Evolutionary conservation across 2,113 vertebrate genomes (phyloP).

Genomic region (Seriola quinqueradiata): DNA sequence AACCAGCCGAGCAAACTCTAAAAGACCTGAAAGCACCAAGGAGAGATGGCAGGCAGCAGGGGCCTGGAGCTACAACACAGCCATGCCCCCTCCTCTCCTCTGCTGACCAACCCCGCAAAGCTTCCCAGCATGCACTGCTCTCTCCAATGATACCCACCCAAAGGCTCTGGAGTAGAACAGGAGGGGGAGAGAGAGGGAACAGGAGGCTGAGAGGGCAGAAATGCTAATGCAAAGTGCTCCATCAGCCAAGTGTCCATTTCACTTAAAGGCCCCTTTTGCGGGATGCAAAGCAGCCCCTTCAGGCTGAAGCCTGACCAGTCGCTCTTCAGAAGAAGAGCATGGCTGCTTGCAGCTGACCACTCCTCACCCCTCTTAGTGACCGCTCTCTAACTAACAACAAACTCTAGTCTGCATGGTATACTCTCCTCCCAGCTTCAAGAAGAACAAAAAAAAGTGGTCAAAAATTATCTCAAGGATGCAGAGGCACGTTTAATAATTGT

Average conservation of each 20-base stretch:
- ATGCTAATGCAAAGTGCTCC: constrained; percentile 71
- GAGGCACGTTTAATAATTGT: constrained; percentile 26
- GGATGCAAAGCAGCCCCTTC: constrained; percentile 52
- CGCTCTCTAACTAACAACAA: constrained; percentile 36
- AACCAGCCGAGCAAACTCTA: constrained; percentile 78
- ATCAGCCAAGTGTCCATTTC: constrained; percentile 74
- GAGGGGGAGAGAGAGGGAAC: constrained; percentile 19
- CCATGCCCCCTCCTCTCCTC: constrained; percentile 51
- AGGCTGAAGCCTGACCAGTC: constrained; percentile 16
- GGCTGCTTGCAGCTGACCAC: constrained; percentile 41
- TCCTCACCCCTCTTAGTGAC: background rate
- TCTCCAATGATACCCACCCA: constrained; percentile 57
- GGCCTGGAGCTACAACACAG: constrained; percentile 53
- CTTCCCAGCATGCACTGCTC: constrained; percentile 75
- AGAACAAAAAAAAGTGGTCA: constrained; percentile 12
- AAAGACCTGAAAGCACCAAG: constrained; percentile 73
- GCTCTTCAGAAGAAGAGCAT: constrained; percentile 16
- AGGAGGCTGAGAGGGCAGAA: constrained; percentile 61
- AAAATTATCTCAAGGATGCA: constrained; percentile 61
- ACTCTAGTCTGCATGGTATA: background rate
- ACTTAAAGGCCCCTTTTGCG: constrained; percentile 51
- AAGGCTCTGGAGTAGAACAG: constrained; percentile 53
- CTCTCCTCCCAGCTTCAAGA: background rate
- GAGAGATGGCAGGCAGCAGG: constrained; percentile 74
- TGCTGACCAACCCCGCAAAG: constrained; percentile 58